These are phyloP conservation scores for Zoroaster sp. DNA, from an alignment of 53 echinoderm and acorn worm species.

Conservation along the genomic window DNA sequence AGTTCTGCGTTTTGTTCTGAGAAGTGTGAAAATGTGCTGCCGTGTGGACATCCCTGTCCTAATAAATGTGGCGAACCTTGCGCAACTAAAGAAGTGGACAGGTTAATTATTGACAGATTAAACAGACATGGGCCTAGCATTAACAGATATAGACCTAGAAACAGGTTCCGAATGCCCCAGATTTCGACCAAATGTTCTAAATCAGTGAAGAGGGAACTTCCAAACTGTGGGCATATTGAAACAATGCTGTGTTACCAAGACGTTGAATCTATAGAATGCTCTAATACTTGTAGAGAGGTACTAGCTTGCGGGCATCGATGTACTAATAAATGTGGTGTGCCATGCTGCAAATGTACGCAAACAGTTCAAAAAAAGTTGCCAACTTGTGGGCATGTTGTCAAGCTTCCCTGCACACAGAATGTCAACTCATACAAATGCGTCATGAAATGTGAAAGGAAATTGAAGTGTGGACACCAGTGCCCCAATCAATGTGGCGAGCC, in stretches of 20 bases:
- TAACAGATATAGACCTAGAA: not conserved
- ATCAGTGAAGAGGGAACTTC: slow-evolving; percentile 13
- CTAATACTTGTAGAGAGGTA: slow-evolving; percentile 24
- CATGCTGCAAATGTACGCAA: slow-evolving; percentile 12
- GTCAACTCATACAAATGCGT: not conserved
- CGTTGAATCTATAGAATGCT: slow-evolving; percentile 38
- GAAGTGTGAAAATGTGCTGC: slow-evolving; percentile 44
- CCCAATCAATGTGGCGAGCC: slow-evolving; percentile 22
- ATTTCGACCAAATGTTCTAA: slow-evolving; percentile 39
- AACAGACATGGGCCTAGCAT: not conserved
- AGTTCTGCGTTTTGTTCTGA: not conserved
- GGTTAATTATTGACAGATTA: slow-evolving; percentile 3
- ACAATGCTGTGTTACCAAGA: slow-evolving; percentile 23
- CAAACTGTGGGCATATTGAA: slow-evolving; percentile 60
- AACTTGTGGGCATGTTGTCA: slow-evolving; percentile 14
- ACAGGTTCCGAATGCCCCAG: not conserved
- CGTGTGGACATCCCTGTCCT: slow-evolving; percentile 70
- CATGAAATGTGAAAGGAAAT: not conserved
- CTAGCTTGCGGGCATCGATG: slow-evolving; percentile 73
- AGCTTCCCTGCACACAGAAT: slow-evolving; percentile 46
- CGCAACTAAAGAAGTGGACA: not conserved
- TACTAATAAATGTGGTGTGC: slow-evolving; percentile 51
- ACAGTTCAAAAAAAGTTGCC: not conserved
- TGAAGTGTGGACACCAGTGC: slow-evolving; percentile 46
- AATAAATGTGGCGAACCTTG: slow-evolving; percentile 44